phyloP scores from a whole-genome alignment of 2,797 vertebrate genomes.

The Amniataba percoides region DNA sequence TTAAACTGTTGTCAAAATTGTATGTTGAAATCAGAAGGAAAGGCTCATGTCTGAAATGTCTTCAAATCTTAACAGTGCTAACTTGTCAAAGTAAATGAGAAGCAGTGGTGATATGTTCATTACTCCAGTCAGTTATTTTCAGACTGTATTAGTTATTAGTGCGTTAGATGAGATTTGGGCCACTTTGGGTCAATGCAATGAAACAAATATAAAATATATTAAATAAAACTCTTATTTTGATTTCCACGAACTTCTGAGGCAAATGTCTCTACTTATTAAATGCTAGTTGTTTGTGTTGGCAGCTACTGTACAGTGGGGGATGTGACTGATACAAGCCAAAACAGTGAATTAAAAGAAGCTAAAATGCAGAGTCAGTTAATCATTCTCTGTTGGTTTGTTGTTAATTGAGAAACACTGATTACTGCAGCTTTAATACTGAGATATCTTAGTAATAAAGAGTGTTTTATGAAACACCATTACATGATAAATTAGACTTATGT shows the following conservation, averaged over 20 bases:
- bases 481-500: background rate
- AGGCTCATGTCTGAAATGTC: background rate
- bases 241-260: background rate
- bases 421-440: background rate
- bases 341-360: background rate
- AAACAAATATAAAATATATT: too few relatives aligned
- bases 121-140: background rate
- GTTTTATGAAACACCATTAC: background rate
- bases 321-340: background rate
- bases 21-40: background rate
- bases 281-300: background rate
- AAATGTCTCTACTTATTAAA: background rate
- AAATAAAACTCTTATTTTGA: background rate
- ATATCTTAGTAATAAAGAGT: background rate
- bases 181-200: background rate
- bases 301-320: background rate
- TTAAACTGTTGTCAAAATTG: too few relatives aligned
- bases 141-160: background rate
- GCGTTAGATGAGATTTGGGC: background rate
- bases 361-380: background rate
- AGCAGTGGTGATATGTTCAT: background rate
- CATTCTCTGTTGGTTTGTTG: background rate
- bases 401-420: constrained; percentile 1
- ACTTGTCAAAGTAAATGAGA: background rate
- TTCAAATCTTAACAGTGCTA: background rate